Evolutionary conservation across 2,888 invertebrate genomes (phyloP), one percentile per base, ranked within the genome.

Genomic region (Tridacna crocea): DNA sequence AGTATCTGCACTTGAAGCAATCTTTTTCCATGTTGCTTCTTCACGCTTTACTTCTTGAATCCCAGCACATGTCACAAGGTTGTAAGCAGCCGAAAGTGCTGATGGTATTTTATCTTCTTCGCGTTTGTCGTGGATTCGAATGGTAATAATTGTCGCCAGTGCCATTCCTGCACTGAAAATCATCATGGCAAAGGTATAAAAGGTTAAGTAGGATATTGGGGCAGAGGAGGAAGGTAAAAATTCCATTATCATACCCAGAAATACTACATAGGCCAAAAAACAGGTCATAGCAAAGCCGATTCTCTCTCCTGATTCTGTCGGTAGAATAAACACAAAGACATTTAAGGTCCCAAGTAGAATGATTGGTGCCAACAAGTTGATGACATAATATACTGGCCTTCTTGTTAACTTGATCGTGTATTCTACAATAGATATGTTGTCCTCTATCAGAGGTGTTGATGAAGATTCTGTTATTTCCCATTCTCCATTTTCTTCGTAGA

Each of bases 181-280:
- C 84, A 87, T 83, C 87, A 87, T 84, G 11, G 84, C 65, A 72
- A 82, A 82, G 24, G 83, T 83, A 17, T 87, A 87, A 80, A 84
- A 87, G 66, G 78, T 77, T 11, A 87, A 72, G 66, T 79, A 82
- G 1, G 87, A 84, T 27, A 87, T 26, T 1, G 82, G 82, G 17
- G 80, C 70, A 0, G 84, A 74, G 15, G 87, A 77, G 4, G 82
- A 36, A 8, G 87, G 84, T 17, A 87, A 68, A 60, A 80, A 79
- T 8, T 27, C 79, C 78, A 79, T 87, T 0, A 84, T 72, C 22
- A 72, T 84, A 77, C 79, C 79, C 46, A 87, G 70, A 15, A 87
- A 68, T 0, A 87, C 82, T 6, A 87, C 77, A 68, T 80, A 84
- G 2, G 84, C 74, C 55, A 87, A 70, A 47, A 82, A 84, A 63